Evolutionary conservation across 1,140 invertebrate genomes (phyloP).

Genomic region (Bemisia tabaci): DNA sequence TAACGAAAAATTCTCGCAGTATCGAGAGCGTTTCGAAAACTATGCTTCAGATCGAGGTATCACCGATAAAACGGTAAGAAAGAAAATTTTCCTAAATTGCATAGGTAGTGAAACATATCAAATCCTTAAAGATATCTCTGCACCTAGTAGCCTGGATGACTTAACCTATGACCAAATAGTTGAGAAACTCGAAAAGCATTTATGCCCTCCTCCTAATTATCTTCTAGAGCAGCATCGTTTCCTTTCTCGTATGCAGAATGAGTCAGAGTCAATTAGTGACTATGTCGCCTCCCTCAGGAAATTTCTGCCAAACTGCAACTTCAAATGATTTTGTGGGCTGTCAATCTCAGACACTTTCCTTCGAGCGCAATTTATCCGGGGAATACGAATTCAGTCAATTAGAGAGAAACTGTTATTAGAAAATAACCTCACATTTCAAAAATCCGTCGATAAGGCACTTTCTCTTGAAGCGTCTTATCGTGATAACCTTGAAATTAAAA

Average conservation of each 20-base stretch:
- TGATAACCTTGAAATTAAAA: too few relatives aligned
- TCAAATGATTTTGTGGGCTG: conserved; percentile 12
- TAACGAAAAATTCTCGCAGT: conserved; percentile 6
- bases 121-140: too few relatives aligned
- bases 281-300: conserved; percentile 18
- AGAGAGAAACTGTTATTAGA: conserved; percentile 21
- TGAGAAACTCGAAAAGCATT: conserved; percentile 16
- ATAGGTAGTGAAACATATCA: too few relatives aligned
- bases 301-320: conserved; percentile 18
- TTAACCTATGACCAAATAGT: too few relatives aligned
- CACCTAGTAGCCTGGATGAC: too few relatives aligned
- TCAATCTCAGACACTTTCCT: conserved; percentile 23
- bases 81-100: too few relatives aligned
- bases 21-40: conserved; percentile 12
- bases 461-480: too few relatives aligned
- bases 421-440: too few relatives aligned
- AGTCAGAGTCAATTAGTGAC: conserved; percentile 20
- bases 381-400: conserved; percentile 19
- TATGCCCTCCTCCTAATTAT: conserved; percentile 18
- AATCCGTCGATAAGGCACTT: too few relatives aligned
- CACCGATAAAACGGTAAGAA: too few relatives aligned
- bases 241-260: conserved; percentile 20
- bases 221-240: conserved; percentile 22
- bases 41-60: too few relatives aligned
- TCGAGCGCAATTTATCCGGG: conserved; percentile 25